Conservation (phyloP, 2,113 vertebrate genomes). For the Leuciscus idus region DNA sequence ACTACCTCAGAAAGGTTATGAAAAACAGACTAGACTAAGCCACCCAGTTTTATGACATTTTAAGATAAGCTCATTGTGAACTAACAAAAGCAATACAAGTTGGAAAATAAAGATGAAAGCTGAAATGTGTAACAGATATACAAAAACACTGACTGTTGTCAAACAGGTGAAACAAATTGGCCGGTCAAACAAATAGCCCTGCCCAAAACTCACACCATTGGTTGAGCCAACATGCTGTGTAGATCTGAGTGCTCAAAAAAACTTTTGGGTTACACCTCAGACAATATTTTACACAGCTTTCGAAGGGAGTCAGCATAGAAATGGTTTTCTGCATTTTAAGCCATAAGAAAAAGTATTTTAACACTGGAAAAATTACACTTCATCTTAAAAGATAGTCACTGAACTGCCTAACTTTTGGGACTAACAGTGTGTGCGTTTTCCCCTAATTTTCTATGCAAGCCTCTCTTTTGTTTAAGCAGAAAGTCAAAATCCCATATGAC, state of each 20-base stretch:
- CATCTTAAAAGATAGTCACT: neutral
- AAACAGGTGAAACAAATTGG: neutral
- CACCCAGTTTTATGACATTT: neutral
- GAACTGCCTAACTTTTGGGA: neutral
- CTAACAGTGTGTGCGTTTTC: neutral
- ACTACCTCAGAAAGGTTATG: neutral
- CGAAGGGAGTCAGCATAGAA: neutral
- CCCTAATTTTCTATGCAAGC: neutral
- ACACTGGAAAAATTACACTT: neutral
- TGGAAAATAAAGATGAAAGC: neutral
- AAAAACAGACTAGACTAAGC: neutral
- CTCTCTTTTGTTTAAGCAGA: neutral
- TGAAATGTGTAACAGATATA: neutral
- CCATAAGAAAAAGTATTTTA: neutral
- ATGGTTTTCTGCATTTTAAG: neutral
- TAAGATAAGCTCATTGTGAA: neutral
- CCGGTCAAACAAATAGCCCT: neutral
- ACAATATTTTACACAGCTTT: neutral
- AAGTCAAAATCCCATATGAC: slow-evolving; percentile 35
- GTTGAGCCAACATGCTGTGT: neutral
- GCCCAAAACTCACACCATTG: neutral
- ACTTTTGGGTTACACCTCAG: neutral
- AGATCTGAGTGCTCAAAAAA: neutral
- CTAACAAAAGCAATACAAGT: neutral
- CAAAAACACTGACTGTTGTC: neutral